Evolutionary conservation across 2,113 vertebrate species (phyloP), one percentile per base, ranked within the genome.

Genomic region (Lanius ludovicianus): DNA sequence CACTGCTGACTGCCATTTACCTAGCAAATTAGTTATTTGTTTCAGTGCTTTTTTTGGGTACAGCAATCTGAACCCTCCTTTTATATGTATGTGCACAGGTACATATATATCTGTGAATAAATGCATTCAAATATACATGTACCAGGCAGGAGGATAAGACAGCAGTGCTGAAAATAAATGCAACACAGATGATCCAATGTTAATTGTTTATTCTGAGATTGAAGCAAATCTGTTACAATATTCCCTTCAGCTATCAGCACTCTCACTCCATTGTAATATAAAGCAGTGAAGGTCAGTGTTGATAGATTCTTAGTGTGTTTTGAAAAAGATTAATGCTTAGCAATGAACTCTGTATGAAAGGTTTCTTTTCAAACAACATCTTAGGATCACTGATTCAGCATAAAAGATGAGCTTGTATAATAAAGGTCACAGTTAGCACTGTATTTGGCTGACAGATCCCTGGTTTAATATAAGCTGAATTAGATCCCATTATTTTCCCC

Each of bases 311-410:
- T 97, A 98, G 96, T 91, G 71, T 97, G 65, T 92, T 95, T 96
- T 95, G 93, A 97, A 97, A 97, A 95, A 98, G 98, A 98, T 98
- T 98, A 98, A 98, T 98, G 97, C 87, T 95, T 77, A 85, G 70
- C 63, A 95, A 90, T 89, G 91, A 91, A 87, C 85, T 96, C 71
- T 0, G 4, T 87, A 87, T 89, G 84, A 97, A 97, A 96, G 92
- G 37, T 95, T 96, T 92, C 83, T 74, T 93, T 96, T 97, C 94
- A 95, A 92, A 93, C 82, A 92, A 85, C 25, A 75, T 91, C 76
- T 91, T 80, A 84, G 89, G 82, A 91, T 97, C 94, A 95, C 93
- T 96, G 96, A 96, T 89, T 97, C 89, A 94, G 87, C 28, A 56
- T 97, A 95, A 96, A 97, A 93, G 70, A 93, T 92, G 90, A 96